These are phyloP conservation scores for Cephus rjabovi DNA, from an alignment of 2,888 invertebrate species.

Conservation along the genomic window DNA sequence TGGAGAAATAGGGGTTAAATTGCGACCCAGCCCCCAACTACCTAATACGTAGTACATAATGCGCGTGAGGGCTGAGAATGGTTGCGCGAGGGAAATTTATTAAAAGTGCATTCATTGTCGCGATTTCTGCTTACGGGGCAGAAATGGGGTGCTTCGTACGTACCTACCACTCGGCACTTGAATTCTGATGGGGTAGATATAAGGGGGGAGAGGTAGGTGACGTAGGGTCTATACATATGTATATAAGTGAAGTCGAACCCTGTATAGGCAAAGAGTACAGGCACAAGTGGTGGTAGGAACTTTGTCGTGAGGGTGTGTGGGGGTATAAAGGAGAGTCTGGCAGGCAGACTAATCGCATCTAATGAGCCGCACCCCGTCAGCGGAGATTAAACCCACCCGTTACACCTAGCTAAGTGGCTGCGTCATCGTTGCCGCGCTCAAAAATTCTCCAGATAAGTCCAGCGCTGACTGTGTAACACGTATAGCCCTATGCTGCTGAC, in stretches of 20 bases:
- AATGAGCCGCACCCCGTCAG: slow-evolving; percentile 53
- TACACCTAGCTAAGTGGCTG: slow-evolving; percentile 25
- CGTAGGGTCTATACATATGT: background rate
- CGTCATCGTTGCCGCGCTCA: slow-evolving; percentile 23
- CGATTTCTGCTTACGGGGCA: slow-evolving; percentile 52
- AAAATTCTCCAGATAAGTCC: slow-evolving; percentile 14
- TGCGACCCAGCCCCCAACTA: background rate
- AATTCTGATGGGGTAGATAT: slow-evolving; percentile 44
- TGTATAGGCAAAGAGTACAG: background rate
- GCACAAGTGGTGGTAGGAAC: slow-evolving; percentile 15
- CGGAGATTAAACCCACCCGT: slow-evolving; percentile 45
- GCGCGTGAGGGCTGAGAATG: background rate
- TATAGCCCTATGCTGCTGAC: background rate
- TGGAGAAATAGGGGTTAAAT: background rate
- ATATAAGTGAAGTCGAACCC: background rate
- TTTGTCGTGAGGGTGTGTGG: slow-evolving; percentile 18
- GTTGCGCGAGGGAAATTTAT: slow-evolving; percentile 54
- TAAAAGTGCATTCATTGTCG: slow-evolving; percentile 63
- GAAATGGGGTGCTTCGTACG: slow-evolving; percentile 25
- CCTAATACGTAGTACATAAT: background rate
- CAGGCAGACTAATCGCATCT: slow-evolving; percentile 54
- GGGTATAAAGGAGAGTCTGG: slow-evolving; percentile 37
- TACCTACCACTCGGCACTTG: slow-evolving; percentile 33
- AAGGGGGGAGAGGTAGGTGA: slow-evolving; percentile 15
- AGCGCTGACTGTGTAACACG: background rate